Base-by-base conservation (phyloP, 2,113 vertebrate genomes). In the Podarcis muralis region DNA sequence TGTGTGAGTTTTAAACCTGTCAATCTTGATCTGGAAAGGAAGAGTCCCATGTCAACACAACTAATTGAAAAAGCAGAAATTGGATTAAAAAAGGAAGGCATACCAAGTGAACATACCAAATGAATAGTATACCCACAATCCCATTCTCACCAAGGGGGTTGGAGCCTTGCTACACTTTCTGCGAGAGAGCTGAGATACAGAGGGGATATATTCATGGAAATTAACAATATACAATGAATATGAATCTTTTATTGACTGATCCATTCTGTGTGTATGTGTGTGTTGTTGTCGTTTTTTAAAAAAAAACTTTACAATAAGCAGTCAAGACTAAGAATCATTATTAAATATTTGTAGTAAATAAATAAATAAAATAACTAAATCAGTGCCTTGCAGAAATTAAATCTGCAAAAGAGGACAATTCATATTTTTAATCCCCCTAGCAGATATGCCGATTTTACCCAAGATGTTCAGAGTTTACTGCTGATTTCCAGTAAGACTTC, bases 51-150 rank as follows among this genome's bases (percentile, higher is more conserved):
- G 86, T 32, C 81, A 1, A 83, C 11, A 90, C 11, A 89, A 89
- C 57, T 85, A 48, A 53, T 13, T n/a, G 72, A 80, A 92, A 81
- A 87, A 88, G n/a, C 15, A 93, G 57, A 16, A 85, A 77, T 85
- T 57, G 69, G n/a, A 22, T 76, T 62, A 62, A 15, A 20, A 20
- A 62, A 18, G 59, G 20, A 20, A 18, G 18, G 59, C 59, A 62
- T 62, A 62, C 59, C 59, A 20, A 62, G 4, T 62, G 48, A 53
- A 53, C 59, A 62, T 62, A 62, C 59, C 59, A 20, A 62, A 1
- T 62, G 48, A 62, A 62, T 62, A 62, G 5, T 18, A 62, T 62
- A 62, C 13, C 59, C 18, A 20, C 59, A 62, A 18, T 15, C 59
- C 59, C 48, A 53, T 53, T 62, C 59, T 20, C 59, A 62, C 18